Conservation (phyloP, 2,113 vertebrate genomes). For the Centropristis striata region DNA sequence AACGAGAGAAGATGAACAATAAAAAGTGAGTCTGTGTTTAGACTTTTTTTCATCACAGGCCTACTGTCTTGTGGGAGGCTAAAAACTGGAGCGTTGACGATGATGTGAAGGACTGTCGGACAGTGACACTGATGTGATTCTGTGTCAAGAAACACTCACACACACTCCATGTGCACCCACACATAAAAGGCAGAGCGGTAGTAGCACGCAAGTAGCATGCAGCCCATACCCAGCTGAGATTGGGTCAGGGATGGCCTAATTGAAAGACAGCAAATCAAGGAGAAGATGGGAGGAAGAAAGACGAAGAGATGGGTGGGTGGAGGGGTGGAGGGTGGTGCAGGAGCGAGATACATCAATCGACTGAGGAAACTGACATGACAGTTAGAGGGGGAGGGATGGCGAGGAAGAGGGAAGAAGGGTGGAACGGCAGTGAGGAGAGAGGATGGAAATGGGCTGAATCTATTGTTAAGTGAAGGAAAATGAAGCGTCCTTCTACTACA, state of each 20-base stretch:
- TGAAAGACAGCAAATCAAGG: slow-evolving; percentile 70
- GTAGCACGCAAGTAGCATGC: slow-evolving; percentile 48
- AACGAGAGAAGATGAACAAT: slow-evolving; percentile 17
- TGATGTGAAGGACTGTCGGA: slow-evolving; percentile 27
- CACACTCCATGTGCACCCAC: slow-evolving; percentile 23
- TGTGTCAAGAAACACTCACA: slow-evolving; percentile 27
- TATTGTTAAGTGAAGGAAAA: slow-evolving; percentile 39
- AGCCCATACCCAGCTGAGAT: slow-evolving; percentile 43
- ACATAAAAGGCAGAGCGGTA: slow-evolving; percentile 30
- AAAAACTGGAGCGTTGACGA: slow-evolving; percentile 36
- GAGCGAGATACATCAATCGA: slow-evolving; percentile 63
- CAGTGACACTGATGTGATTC: slow-evolving; percentile 66
- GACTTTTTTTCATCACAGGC: background rate
- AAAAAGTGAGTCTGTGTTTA: slow-evolving; percentile 24
- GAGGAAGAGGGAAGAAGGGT: slow-evolving; percentile 21
- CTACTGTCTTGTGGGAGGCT: slow-evolving; percentile 2
- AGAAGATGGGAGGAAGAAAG: slow-evolving; percentile 61
- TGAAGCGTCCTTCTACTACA: slow-evolving; percentile 15
- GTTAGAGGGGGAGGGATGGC: slow-evolving; percentile 43
- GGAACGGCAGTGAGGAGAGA: slow-evolving; percentile 29
- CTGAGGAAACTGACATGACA: slow-evolving; percentile 81
- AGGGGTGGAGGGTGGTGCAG: slow-evolving; percentile 17
- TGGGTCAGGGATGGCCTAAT: slow-evolving; percentile 69
- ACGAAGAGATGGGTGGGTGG: slow-evolving; percentile 45
- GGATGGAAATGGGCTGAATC: slow-evolving; percentile 20